A percentile compares a stretch with the other conserved stretches of the same genome.
Conservation (phyloP, 2,113 vertebrate genomes). For the Anolis sagrei region DNA sequence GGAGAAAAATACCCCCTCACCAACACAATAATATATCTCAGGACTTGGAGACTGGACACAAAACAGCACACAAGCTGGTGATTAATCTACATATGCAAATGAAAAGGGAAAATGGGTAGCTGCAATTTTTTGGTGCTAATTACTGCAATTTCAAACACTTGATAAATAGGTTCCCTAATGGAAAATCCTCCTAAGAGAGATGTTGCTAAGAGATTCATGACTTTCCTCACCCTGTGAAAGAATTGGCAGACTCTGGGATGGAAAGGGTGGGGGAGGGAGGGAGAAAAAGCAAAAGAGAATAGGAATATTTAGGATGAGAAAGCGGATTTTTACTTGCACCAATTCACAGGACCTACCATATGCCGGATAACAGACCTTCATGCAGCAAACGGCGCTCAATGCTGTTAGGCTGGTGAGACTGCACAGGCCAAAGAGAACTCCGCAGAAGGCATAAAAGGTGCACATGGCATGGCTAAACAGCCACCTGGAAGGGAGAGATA, state of each 20-base stretch:
- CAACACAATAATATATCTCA: neutral
- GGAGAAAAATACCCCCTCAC: neutral
- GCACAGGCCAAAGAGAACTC: slow-evolving; percentile 85
- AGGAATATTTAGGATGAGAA: neutral
- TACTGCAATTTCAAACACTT: slow-evolving; percentile 22
- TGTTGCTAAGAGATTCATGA: slow-evolving; percentile 22
- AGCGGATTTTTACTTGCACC: fast-evolving
- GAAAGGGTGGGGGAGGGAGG: too few species aligned
- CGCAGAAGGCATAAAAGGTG: slow-evolving; percentile 83
- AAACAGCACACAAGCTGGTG: slow-evolving; percentile 8
- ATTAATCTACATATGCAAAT: slow-evolving; percentile 24
- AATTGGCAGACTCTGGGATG: neutral
- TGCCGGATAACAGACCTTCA: slow-evolving; percentile 86
- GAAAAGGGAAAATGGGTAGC: slow-evolving; percentile 19
- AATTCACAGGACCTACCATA: slow-evolving; percentile 75
- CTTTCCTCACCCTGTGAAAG: neutral
- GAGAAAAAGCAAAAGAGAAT: neutral
- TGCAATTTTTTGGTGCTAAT: slow-evolving; percentile 21
- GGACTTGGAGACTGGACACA: neutral
- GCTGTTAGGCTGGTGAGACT: slow-evolving; percentile 85
- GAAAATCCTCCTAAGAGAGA: slow-evolving; percentile 8
- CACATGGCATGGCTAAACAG: slow-evolving; percentile 77
- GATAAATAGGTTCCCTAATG: slow-evolving; percentile 20
- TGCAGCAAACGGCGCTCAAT: slow-evolving; percentile 86
- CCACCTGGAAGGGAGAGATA: slow-evolving; percentile 77